Conservation (phyloP, 2,113 vertebrate genomes). For the Monopterus albus region DNA sequence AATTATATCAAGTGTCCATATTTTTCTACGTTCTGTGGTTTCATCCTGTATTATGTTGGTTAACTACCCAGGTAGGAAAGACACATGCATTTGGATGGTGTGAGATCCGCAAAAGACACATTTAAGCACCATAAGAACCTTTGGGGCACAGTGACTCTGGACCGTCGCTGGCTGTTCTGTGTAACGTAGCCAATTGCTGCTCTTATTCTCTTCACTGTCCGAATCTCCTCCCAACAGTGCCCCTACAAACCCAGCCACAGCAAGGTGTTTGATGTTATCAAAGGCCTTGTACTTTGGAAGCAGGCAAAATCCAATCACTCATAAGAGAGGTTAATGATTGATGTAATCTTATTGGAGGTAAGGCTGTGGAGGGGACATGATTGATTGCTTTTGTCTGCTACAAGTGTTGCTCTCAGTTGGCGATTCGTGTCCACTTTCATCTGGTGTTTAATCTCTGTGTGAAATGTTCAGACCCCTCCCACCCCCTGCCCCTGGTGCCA, state of each 20-base stretch:
- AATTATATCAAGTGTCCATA: too few species aligned
- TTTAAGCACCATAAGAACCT: too few species aligned
- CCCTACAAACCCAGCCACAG: slow-evolving; percentile 79
- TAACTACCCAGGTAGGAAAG: neutral
- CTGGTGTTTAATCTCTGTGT: slow-evolving; percentile 76
- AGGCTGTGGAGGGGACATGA: slow-evolving; percentile 76
- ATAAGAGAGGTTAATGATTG: slow-evolving; percentile 87
- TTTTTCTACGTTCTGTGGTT: too few species aligned
- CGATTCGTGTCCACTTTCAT: slow-evolving; percentile 81
- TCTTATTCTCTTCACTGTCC: slow-evolving; percentile 38
- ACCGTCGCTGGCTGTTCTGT: neutral
- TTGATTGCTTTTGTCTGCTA: slow-evolving; percentile 85
- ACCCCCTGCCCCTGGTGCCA: neutral
- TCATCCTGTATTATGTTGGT: neutral
- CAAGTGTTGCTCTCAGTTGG: slow-evolving; percentile 80
- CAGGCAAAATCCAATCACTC: slow-evolving; percentile 85
- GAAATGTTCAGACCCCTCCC: slow-evolving; percentile 59
- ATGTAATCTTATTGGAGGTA: slow-evolving; percentile 86
- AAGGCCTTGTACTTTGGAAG: slow-evolving; percentile 70
- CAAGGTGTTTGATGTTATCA: slow-evolving; percentile 87
- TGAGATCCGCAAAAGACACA: too few species aligned
- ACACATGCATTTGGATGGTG: too few species aligned
- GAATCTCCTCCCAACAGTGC: slow-evolving; percentile 74
- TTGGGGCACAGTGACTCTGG: neutral
- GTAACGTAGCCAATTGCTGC: slow-evolving; percentile 1